A percentile compares a stretch with the other conserved stretches of the same genome.
Evolutionary conservation across 2,797 vertebrate genomes (phyloP).

Genomic region (Pseudochirops corinnae): DNA sequence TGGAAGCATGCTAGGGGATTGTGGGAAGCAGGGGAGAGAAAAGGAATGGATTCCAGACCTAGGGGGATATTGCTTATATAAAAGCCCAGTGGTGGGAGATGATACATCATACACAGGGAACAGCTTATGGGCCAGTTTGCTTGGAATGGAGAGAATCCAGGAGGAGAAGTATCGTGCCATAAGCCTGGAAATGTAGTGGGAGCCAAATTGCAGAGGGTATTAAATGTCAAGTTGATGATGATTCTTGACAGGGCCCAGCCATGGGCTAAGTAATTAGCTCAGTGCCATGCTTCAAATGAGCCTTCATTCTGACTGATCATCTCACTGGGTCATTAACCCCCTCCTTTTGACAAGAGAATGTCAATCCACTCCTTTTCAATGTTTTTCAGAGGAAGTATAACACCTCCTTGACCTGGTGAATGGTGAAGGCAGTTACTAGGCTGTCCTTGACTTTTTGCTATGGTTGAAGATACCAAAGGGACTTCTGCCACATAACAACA

Average conservation of each 20-base stretch:
- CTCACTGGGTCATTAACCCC: neutral
- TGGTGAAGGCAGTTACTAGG: neutral
- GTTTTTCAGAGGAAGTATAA: neutral
- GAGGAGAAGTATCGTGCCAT: neutral
- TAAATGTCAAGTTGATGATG: neutral
- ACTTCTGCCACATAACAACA: neutral
- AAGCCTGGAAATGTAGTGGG: neutral
- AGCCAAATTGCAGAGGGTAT: neutral
- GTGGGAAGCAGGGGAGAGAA: neutral
- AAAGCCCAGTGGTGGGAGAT: neutral
- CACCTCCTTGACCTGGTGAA: neutral
- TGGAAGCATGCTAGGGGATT: neutral
- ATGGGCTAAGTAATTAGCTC: neutral
- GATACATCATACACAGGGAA: neutral
- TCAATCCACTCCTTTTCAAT: neutral
- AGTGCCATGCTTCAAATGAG: neutral
- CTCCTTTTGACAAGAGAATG: neutral
- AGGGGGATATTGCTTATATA: neutral
- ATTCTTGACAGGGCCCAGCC: neutral
- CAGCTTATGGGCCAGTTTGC: neutral
- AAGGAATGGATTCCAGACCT: neutral
- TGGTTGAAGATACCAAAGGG: neutral
- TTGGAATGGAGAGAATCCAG: neutral
- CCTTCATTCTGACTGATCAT: neutral
- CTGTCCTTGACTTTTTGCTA: neutral